Evolutionary conservation across 2,888 invertebrate species (phyloP).

Genomic region (Ochropacha duplaris): DNA sequence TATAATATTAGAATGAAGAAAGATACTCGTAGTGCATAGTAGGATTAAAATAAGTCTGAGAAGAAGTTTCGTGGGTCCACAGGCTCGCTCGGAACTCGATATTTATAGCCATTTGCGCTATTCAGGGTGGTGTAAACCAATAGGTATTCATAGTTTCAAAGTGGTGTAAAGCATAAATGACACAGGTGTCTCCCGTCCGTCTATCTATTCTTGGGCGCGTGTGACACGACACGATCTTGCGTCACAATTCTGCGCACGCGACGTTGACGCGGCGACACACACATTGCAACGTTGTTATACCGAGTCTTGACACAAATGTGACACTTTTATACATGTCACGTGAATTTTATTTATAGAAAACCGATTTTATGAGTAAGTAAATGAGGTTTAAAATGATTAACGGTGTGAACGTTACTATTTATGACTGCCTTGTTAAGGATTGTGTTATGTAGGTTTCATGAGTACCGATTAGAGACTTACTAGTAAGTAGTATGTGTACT

Average conservation of each 20-base stretch:
- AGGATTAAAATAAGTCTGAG: no score
- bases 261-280: neutral
- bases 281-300: neutral
- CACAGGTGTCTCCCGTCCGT: slow-evolving; percentile 70
- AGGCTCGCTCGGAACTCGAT: neutral
- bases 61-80: no score
- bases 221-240: slow-evolving; percentile 52
- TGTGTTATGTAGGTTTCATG: neutral
- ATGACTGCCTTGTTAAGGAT: neutral
- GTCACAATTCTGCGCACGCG: slow-evolving; percentile 41
- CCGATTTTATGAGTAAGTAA: neutral
- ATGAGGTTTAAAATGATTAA: neutral
- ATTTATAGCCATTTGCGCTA: neutral
- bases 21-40: no score
- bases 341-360: neutral
- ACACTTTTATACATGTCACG: slow-evolving; percentile 1
- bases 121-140: slow-evolving; percentile 8
- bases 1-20: no score
- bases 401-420: neutral
- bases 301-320: neutral
- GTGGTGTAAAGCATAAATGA: slow-evolving; percentile 7
- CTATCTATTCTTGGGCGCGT: slow-evolving; percentile 57
- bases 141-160: slow-evolving; percentile 14
- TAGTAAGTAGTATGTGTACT: neutral
- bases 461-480: neutral